Conservation (phyloP, 2,113 vertebrate genomes). For the Rallus limicola region DNA sequence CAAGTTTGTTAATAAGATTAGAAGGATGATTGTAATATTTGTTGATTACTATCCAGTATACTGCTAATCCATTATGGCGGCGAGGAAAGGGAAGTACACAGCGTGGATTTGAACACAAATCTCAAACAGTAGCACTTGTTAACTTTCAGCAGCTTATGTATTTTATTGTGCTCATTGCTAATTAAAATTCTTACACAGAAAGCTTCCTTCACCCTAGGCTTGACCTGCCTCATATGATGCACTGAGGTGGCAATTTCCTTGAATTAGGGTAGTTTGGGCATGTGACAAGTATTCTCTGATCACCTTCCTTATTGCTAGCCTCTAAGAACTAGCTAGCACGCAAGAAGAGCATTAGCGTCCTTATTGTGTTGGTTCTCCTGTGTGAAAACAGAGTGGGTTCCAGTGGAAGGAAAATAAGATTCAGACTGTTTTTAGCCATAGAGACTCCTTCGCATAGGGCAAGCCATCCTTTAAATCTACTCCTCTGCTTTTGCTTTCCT, state of each 20-base stretch:
- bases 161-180: constrained; percentile 71
- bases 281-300: constrained; percentile 79
- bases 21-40: constrained; percentile 72
- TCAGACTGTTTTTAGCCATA: background rate
- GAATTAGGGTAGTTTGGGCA: constrained; percentile 68
- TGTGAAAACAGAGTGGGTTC: constrained; percentile 71
- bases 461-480: background rate
- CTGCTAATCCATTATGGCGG: constrained; percentile 23
- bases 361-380: constrained; percentile 69
- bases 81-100: constrained; percentile 51
- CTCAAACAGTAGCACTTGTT: constrained; percentile 78
- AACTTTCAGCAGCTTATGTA: constrained; percentile 69
- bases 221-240: constrained; percentile 70
- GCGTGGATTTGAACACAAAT: constrained; percentile 66
- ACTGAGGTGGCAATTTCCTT: constrained; percentile 60
- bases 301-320: constrained; percentile 49
- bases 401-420: constrained; percentile 11
- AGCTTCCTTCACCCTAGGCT: constrained; percentile 59
- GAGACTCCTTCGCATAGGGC: background rate
- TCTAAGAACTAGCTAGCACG: constrained; percentile 80
- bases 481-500: background rate
- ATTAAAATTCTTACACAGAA: constrained; percentile 79
- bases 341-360: constrained; percentile 70
- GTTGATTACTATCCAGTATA: constrained; percentile 64
- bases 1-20: constrained; percentile 73